A percentile compares a stretch with the other conserved stretches of the same genome.
These are phyloP conservation scores for Micronycteris hirsuta DNA, from an alignment of 2,113 vertebrate species.

Conservation along the genomic window DNA sequence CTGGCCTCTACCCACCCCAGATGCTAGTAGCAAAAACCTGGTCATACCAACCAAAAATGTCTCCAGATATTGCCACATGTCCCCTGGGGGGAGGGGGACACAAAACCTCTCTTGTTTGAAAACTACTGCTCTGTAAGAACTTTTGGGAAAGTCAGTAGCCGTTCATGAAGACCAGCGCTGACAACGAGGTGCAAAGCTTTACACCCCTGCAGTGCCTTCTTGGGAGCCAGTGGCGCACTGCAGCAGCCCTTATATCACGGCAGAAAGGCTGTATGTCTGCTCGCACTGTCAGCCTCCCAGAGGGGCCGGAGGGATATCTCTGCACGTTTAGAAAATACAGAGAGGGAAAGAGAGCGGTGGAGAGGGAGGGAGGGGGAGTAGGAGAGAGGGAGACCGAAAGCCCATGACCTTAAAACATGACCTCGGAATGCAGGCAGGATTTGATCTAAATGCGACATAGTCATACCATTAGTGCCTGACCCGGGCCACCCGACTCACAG, in stretches of 20 bases:
- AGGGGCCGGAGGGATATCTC: not conserved
- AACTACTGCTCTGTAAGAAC: not conserved
- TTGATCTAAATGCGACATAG: not conserved
- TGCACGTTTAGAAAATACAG: not conserved
- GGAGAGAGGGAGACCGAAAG: too few species aligned
- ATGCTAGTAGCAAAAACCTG: not conserved
- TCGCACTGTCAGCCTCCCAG: not conserved
- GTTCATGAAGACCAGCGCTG: rapidly evolving
- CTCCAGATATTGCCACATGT: not conserved
- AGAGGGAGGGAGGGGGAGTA: too few species aligned
- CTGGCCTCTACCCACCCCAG: too few species aligned
- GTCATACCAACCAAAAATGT: not conserved
- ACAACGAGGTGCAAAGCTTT: not conserved
- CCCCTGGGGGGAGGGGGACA: not conserved
- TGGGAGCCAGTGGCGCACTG: not conserved
- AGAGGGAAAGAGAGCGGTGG: not conserved
- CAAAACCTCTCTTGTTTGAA: not conserved
- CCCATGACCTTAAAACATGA: not conserved
- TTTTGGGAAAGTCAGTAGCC: not conserved
- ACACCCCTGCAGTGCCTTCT: not conserved
- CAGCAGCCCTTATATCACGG: not conserved
- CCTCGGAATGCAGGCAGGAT: not conserved
- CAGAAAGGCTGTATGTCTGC: not conserved
- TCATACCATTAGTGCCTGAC: rapidly evolving
- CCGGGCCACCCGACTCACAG: not conserved